Evolutionary conservation across 2,113 vertebrate genomes (phyloP), one percentile per base, ranked within the genome.

Genomic region (Xerus inauris): DNA sequence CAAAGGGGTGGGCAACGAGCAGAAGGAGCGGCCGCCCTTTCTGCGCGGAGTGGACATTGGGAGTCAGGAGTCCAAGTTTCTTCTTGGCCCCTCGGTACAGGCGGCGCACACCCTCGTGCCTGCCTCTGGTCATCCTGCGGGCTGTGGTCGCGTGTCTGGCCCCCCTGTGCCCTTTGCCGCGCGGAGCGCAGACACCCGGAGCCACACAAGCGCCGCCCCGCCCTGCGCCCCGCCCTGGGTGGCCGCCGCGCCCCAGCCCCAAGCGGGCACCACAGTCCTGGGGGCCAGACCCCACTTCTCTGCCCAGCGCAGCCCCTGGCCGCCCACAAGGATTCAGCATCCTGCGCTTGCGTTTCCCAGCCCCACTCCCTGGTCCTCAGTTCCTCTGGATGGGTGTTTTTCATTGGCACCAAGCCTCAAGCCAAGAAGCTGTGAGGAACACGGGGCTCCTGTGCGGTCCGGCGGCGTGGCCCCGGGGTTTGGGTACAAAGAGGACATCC

Each of bases 11-110:
- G 83, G 77, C 83, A 76, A 71, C 8, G 76, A 35, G 49, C 9
- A 49, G 13, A 19, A 64, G 57, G 72, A 38, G 85, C 57, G 38
- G 54, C 82, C 0, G 64, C 86, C 69, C 45, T 71, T 62, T 64
- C 35, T 57, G 54, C 65, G 89, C 28, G 79, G 72, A 81, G 4
- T 32, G 94, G 16, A n/a, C 80, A 5, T 40, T 2, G 22, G 45
- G 62, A n/a, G 51, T 71, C n/a, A 54, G 40, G 73, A 65, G 73
- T 45, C 76, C 87, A 91, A 97, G 96, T 97, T 97, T 97, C 83
- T 93, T 82, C 59, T 4, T 38, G 72, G 67, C 59, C 83, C 30
- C 67, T 67, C 22, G 73, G 30, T 40, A 26, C 12, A 0, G 69
- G 49, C 59, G 30, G 54, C 87, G 38, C 45, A 16, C 1, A 49